Base-by-base conservation (phyloP, 1,140 invertebrate genomes). In the Dendrolimus punctatus region DNA sequence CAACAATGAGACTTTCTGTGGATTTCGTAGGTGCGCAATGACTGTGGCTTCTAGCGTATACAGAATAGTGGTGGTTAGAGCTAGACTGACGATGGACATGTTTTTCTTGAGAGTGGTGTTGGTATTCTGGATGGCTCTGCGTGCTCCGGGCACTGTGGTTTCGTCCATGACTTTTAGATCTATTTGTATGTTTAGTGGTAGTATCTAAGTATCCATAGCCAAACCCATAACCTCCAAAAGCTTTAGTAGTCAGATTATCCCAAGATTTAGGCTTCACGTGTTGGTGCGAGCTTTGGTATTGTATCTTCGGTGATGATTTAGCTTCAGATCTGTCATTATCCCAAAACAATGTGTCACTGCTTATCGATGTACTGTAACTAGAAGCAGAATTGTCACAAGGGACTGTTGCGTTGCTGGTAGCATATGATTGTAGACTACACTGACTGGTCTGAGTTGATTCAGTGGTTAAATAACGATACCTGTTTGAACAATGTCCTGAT, bases 201-300 rank as follows among this genome's bases (percentile, higher is more conserved):
- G 91, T 92, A 64, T 94, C 93, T 40, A 94, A 78, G 64, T 94
- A 95, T 2, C 94, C 94, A 68, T 95, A 96, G 4, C 94, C 94
- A 62, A 94, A 95, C 36, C 94, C 93, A 64, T 95, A 95, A 0
- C 93, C 94, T 7, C 94, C 93, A 53, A 94, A 92, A 2, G 92
- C 91, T 85, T 95, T 95, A 1, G 93, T 95, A 0, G 93, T 92
- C 23, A 96, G 82, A 86, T 95, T 95, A 68, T 95, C 94, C 94
- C 95, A 95, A 0, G 94, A 95, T 71, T 95, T 95, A 5, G 94
- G 94, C 68, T 96, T 95, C 1, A 90, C 91, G 42, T 90, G 87
- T 51, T 82, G 84, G 50, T 87, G 80, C 49, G 86, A 78, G 47
- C 85, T 86, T 57, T 87, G 85, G 46, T 87, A 87, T 62, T 88